A percentile compares a stretch with the other conserved stretches of the same genome.
Evolutionary conservation across 23 tunicate genomes (phyloP).

Genomic region (Botrylloides violaceus): DNA sequence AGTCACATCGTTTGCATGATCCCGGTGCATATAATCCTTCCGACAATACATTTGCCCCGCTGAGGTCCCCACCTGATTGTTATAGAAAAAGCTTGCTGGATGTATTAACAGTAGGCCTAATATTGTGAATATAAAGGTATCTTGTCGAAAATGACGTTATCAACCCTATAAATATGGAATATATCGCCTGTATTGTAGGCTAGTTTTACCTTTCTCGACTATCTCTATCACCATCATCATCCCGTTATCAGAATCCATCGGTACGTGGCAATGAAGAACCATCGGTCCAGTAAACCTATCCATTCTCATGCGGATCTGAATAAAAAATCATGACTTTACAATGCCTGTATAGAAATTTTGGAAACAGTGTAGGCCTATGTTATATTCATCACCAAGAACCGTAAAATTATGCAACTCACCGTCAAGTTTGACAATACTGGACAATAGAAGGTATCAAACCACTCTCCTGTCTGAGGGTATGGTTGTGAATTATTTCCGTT

Average conservation of each 20-base stretch:
- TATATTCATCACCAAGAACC: too few relatives aligned
- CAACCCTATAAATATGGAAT: too few relatives aligned
- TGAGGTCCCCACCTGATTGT: conserved; percentile 2
- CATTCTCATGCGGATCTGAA: conserved; percentile 27
- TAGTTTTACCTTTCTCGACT: conserved; percentile 11
- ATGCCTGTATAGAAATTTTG: too few relatives aligned
- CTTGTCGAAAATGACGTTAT: too few relatives aligned
- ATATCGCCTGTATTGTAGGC: too few relatives aligned
- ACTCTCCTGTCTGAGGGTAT: neutral
- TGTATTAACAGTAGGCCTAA: too few relatives aligned
- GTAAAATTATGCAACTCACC: too few relatives aligned
- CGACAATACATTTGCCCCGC: conserved; percentile 6
- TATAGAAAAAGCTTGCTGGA: too few relatives aligned
- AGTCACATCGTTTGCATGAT: conserved; percentile 16
- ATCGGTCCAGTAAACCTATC: conserved; percentile 41
- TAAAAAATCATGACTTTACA: neutral
- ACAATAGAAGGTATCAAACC: neutral
- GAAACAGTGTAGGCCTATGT: too few relatives aligned
- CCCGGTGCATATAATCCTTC: conserved; percentile 23
- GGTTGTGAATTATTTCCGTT: neutral
- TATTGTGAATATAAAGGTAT: too few relatives aligned
- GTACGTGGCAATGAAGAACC: conserved; percentile 49
- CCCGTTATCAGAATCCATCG: conserved; percentile 42
- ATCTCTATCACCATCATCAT: conserved; percentile 54
- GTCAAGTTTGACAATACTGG: neutral